Conservation (phyloP, 2,888 invertebrate genomes). For the Ganaspis brasiliensis region DNA sequence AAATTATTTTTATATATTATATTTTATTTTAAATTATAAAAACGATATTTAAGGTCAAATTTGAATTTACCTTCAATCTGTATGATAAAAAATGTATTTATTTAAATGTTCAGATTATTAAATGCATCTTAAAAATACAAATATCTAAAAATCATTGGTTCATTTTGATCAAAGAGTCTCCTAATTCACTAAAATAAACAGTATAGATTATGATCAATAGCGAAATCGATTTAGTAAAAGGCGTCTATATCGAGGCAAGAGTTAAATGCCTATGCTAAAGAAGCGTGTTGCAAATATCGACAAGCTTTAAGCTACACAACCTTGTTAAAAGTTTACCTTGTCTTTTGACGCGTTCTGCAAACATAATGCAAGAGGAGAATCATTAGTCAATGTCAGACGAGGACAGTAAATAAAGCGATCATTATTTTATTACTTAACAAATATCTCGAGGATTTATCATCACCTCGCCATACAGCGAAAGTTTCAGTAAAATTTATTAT, state of each 20-base stretch:
- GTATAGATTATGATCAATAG: too few relatives aligned
- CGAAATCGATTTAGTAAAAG: not conserved
- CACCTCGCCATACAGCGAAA: conserved; percentile 7
- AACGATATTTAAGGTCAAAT: too few relatives aligned
- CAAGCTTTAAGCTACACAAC: conserved; percentile 41
- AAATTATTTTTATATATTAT: too few relatives aligned
- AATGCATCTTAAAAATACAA: too few relatives aligned
- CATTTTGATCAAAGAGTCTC: too few relatives aligned
- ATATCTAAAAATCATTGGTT: too few relatives aligned
- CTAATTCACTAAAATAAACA: too few relatives aligned
- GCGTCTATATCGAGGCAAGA: not conserved
- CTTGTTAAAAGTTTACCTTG: conserved; percentile 73
- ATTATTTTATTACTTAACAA: conserved; percentile 62
- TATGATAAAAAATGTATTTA: too few relatives aligned
- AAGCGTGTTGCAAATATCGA: not conserved
- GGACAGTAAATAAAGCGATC: conserved; percentile 68
- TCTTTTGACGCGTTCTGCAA: conserved; percentile 79
- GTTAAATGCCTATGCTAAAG: not conserved
- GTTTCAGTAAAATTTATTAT: conserved; percentile 25
- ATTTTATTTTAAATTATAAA: too few relatives aligned
- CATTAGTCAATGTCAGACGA: conserved; percentile 73
- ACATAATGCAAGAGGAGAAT: conserved; percentile 77
- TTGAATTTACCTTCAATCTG: too few relatives aligned
- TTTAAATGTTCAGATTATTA: too few relatives aligned
- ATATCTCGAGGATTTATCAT: conserved; percentile 46